Percentiles rank a stretch among this genome's conserved stretches.
phyloP scores from a whole-genome alignment of 2,888 invertebrate species.

The Theristus sp. region DNA sequence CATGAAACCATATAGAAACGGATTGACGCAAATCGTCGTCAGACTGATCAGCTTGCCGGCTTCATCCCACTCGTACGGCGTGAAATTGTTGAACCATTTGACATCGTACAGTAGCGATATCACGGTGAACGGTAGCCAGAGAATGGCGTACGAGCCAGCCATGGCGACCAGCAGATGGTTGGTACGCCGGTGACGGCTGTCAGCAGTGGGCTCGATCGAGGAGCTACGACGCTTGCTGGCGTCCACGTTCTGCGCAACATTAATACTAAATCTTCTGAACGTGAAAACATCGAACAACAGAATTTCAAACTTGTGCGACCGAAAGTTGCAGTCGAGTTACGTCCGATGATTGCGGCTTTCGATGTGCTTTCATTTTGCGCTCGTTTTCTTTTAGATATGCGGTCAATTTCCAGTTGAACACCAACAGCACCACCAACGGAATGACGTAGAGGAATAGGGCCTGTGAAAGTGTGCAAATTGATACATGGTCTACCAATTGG shows the following conservation, averaged over 20 bases:
- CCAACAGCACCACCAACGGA: neutral
- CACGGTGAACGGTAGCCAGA: slow-evolving; percentile 27
- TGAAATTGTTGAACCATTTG: slow-evolving; percentile 15
- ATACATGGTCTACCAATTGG: too few relatives aligned
- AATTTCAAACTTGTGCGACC: too few relatives aligned
- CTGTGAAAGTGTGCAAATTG: neutral
- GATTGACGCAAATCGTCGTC: slow-evolving; percentile 26
- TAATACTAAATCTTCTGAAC: too few relatives aligned
- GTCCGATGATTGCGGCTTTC: too few relatives aligned
- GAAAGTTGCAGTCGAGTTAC: too few relatives aligned
- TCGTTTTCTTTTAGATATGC: neutral
- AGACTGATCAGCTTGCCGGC: slow-evolving; percentile 21
- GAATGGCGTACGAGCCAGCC: slow-evolving; percentile 24
- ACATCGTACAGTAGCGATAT: slow-evolving; percentile 20
- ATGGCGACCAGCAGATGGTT: slow-evolving; percentile 22
- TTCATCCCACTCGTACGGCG: slow-evolving; percentile 12
- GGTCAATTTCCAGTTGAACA: neutral
- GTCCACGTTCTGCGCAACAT: too few relatives aligned
- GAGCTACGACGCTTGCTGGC: too few relatives aligned
- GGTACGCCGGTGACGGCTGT: slow-evolving; percentile 11
- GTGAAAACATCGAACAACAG: too few relatives aligned
- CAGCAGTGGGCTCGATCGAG: neutral
- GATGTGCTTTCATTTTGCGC: neutral
- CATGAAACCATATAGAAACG: slow-evolving; percentile 22
- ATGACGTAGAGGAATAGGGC: neutral